Evolutionary conservation across 2,797 vertebrate species (phyloP), one percentile per base, ranked within the genome.

Genomic region (Hoplostethus atlanticus): DNA sequence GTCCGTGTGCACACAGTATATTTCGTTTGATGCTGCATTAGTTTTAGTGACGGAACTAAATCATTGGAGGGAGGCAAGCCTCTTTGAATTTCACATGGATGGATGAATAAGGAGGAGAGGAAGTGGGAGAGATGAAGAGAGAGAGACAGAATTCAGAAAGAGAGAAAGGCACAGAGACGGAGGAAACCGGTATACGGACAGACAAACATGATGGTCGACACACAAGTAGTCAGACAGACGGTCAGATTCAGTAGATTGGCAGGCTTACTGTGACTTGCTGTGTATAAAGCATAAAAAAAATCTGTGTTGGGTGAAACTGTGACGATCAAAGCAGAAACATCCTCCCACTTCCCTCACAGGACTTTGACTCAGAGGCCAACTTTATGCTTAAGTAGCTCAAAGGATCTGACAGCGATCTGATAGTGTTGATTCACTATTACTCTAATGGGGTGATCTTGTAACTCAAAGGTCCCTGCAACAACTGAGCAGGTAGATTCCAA

Each of bases 51-150:
- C n/a, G 46, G n/a, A 47, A n/a, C 46, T 15, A 47, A 47, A 47
- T 47, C 46, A n/a, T 15, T n/a, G 46, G 46, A n/a, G 46, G 46
- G 46, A 6, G n/a, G 46, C 73, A 68, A 64, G 64, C n/a, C 53
- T 51, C 10, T 57, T 77, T 52, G 25, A 74, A 16, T 46, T 52
- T 51, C n/a, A 46, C 42, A 5, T 68, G 13, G 64, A 61, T 13
- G 69, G 55, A 73, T 53, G 11, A 57, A 34, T 25, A 13, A 46
- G 38, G 5, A 55, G 2, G 47, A 2, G 8, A 60, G 42, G 25
- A 67, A 16, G 21, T 44, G 40, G 46, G n/a, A 40, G 17, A 31
- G 38, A 68, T 6, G 5, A 2, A 54, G 51, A 50, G 38, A 30
- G 16, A n/a, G 46, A n/a, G 46, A 34, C 6, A 6, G 6, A 34